Conservation (phyloP, 1,140 invertebrate genomes). For the Hesperophylax magnus region DNA sequence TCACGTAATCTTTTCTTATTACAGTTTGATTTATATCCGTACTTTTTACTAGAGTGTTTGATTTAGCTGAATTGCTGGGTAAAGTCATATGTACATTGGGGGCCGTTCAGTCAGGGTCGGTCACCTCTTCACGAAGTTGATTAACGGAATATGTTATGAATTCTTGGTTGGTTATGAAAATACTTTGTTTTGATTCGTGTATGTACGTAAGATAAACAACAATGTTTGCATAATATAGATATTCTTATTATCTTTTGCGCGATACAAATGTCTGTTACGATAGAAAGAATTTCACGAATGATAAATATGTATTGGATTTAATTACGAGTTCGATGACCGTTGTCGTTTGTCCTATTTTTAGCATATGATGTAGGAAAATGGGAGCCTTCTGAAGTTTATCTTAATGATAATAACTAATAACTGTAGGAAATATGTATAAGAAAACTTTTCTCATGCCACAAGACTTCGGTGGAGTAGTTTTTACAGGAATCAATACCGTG, state of each 20-base stretch:
- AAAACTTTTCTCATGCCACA: no score
- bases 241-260: neutral
- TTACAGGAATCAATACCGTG: no score
- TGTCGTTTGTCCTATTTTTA: no score
- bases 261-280: no score
- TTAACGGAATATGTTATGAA: conserved; percentile 35
- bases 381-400: no score
- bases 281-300: no score
- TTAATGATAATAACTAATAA: no score
- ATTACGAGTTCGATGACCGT: no score
- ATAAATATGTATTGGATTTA: no score
- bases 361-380: no score
- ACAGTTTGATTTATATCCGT: neutral
- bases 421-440: no score
- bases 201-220: conserved; percentile 10
- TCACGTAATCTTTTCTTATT: neutral
- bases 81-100: conserved; percentile 13
- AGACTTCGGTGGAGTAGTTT: no score
- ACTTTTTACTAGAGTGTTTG: neutral
- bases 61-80: neutral
- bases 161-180: conserved; percentile 4
- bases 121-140: conserved; percentile 21
- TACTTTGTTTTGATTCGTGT: conserved; percentile 19
- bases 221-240: neutral
- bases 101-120: conserved; percentile 15